Evolutionary conservation across 2,888 invertebrate species (phyloP).

Genomic region (Achlya flavicornis): DNA sequence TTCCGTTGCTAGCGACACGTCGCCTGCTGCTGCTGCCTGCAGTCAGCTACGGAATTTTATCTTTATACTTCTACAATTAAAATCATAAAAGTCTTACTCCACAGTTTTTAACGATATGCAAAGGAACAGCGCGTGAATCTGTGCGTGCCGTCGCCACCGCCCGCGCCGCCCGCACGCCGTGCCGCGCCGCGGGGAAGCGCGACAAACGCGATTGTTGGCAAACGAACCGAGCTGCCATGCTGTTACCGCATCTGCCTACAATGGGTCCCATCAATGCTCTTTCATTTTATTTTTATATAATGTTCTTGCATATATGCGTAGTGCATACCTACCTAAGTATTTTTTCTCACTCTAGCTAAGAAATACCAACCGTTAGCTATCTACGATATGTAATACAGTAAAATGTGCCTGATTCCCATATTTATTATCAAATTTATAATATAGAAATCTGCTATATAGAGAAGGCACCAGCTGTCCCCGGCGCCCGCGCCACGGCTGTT

Average conservation of each 20-base stretch:
- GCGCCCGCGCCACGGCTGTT: too few species aligned
- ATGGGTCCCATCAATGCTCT: conserved; percentile 18
- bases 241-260: conserved; percentile 67
- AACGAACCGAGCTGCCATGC: conserved; percentile 72
- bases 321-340: background rate
- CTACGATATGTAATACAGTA: too few species aligned
- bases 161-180: conserved; percentile 29
- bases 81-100: conserved; percentile 34
- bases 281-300: background rate
- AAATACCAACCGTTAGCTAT: too few species aligned
- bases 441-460: too few species aligned
- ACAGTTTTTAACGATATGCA: conserved; percentile 27
- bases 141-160: conserved; percentile 34
- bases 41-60: too few species aligned
- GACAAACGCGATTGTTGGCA: conserved; percentile 75
- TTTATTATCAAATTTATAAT: too few species aligned
- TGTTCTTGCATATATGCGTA: background rate
- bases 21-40: too few species aligned
- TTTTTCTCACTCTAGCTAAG: background rate
- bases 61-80: background rate
- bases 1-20: too few species aligned
- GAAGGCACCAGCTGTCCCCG: too few species aligned
- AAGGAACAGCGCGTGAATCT: conserved; percentile 34
- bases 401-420: too few species aligned
- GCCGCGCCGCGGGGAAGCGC: conserved; percentile 59